Evolutionary conservation across 1,140 invertebrate genomes (phyloP).

Genomic region (Alviniconcha marisindica): DNA sequence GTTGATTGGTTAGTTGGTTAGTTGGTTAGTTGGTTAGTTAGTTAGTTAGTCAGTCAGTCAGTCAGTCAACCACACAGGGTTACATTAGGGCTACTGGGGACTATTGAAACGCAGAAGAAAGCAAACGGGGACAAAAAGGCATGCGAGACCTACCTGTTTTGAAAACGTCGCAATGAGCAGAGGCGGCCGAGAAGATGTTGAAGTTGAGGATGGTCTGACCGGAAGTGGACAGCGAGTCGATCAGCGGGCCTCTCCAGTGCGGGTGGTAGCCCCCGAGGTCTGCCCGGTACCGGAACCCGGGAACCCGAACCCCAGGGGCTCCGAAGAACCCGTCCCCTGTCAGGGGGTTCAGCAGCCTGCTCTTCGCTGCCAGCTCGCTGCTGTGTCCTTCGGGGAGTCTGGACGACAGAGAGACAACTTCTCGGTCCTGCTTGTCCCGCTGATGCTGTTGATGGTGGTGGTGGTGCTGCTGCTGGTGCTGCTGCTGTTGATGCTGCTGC

Average conservation of each 20-base stretch:
- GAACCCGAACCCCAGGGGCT: constrained; percentile 8
- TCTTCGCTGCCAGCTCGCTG: background rate
- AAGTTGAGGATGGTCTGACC: constrained; percentile 47
- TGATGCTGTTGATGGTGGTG: background rate
- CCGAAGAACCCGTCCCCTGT: background rate
- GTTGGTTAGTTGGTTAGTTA: too few species aligned
- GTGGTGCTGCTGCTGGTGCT: background rate
- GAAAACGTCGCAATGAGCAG: constrained; percentile 30
- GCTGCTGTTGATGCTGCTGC: background rate
- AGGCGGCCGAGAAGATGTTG: constrained; percentile 42
- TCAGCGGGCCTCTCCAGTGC: constrained; percentile 38
- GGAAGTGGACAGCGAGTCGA: constrained; percentile 43
- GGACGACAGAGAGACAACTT: background rate
- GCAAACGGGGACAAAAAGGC: background rate
- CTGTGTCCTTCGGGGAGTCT: background rate
- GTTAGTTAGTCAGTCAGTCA: too few species aligned
- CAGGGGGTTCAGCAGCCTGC: constrained; percentile 5
- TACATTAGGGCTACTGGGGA: too few species aligned
- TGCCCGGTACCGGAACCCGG: constrained; percentile 24
- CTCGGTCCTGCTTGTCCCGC: background rate
- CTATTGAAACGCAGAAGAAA: background rate
- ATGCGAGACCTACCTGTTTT: constrained; percentile 10
- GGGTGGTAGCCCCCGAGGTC: constrained; percentile 26
- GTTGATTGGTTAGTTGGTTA: too few species aligned
- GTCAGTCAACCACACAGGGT: too few species aligned